Conservation (phyloP, 2,888 invertebrate genomes). For the Heterodera filipjevi region DNA sequence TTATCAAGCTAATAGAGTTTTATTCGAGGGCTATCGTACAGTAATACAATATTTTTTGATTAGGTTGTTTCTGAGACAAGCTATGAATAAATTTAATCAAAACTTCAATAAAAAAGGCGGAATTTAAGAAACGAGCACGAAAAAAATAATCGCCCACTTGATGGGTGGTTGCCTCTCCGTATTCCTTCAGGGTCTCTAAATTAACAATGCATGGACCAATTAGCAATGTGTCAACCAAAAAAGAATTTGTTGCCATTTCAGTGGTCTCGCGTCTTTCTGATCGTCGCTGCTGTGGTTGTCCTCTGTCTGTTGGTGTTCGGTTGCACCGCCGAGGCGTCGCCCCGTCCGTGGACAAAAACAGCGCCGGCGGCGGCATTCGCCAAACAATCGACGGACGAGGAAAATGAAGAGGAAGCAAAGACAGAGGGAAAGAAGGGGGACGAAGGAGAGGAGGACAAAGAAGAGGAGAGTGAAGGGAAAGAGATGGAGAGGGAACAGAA, state of each 20-base stretch:
- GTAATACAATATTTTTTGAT: no score
- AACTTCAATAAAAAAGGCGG: no score
- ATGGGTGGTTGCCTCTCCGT: no score
- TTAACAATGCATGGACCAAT: no score
- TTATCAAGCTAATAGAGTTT: no score
- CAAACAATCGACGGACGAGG: slow-evolving; percentile 6
- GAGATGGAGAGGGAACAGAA: background rate
- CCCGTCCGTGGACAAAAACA: slow-evolving; percentile 39
- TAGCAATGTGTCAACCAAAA: background rate
- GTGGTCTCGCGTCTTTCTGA: slow-evolving; percentile 42
- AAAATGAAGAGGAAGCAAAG: background rate
- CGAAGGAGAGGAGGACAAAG: background rate
- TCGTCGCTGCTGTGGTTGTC: slow-evolving; percentile 36
- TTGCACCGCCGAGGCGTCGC: slow-evolving; percentile 40
- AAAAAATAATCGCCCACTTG: no score
- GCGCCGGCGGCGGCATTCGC: background rate
- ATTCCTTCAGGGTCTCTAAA: no score
- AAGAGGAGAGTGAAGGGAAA: background rate
- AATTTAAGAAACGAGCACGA: no score
- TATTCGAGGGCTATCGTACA: no score
- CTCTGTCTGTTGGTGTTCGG: slow-evolving; percentile 40
- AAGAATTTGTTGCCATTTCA: slow-evolving; percentile 12
- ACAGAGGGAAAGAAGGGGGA: background rate
- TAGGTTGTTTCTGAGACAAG: no score
- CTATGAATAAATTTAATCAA: no score